A percentile compares a stretch with the other conserved stretches of the same genome.
Conservation (phyloP, 1,140 invertebrate species). For the Drosophila parabipectinata region DNA sequence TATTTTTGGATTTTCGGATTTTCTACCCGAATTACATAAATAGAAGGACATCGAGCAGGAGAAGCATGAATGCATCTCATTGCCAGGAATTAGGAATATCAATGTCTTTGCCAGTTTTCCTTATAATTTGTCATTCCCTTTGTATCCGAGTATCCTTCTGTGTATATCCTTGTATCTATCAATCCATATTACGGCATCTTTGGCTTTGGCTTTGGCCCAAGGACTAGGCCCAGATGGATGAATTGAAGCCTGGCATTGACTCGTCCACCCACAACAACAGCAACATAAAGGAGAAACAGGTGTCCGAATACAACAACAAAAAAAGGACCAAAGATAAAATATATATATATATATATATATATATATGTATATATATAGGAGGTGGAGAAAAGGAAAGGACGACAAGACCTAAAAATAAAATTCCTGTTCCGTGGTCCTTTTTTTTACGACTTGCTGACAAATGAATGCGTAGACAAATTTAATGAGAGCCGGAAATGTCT, state of each 20-base stretch:
- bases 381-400: conserved; percentile 10
- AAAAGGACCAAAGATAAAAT: not conserved
- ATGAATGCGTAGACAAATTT: conserved; percentile 81
- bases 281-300: conserved; percentile 26
- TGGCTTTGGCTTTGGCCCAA: not conserved
- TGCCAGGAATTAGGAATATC: conserved; percentile 24
- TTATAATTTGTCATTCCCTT: conserved; percentile 42
- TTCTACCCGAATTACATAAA: not conserved
- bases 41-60: too few species aligned
- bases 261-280: not conserved
- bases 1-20: not conserved
- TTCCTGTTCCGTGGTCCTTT: conserved; percentile 41
- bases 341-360: too few species aligned
- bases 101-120: conserved; percentile 24
- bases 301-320: conserved; percentile 25
- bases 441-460: conserved; percentile 80
- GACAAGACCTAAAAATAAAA: conserved; percentile 60
- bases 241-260: conserved; percentile 44
- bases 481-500: conserved; percentile 77
- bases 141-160: conserved; percentile 7
- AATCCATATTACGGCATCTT: conserved; percentile 38
- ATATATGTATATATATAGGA: too few species aligned
- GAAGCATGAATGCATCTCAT: not conserved
- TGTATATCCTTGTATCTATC: conserved; percentile 29
- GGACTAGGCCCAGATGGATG: conserved; percentile 38